Base-by-base conservation (phyloP, 2,797 vertebrate species). In the Sebastes kiyomatsui region DNA sequence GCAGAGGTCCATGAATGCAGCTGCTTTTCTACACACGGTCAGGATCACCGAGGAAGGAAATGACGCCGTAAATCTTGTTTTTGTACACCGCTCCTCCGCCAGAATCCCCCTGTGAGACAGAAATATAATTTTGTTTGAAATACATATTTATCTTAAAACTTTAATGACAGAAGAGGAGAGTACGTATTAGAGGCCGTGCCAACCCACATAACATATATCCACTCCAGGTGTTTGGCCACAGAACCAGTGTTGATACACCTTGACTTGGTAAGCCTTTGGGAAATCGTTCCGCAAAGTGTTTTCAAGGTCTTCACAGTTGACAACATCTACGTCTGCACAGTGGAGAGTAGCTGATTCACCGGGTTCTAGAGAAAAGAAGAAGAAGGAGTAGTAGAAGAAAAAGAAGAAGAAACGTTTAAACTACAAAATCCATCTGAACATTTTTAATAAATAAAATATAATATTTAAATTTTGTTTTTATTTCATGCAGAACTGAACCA, bases 81-180 rank as follows among this genome's bases (percentile, higher is more conserved):
- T 52, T 0, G 7, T 56, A 8, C 25, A 88, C 77, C 14, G 5
- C 75, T 66, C 80, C 83, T 75, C 80, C 77, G 3, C 75, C 86
- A 46, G 86, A 88, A 27, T 88, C 86, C 3, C 74, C 83, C 80
- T 79, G 67, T 2, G 7, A 69, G n/a, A 79, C 54, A 38, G 1
- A 73, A 4, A 64, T 4, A 73, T 6, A 6, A 35, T 28, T 52
- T 49, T 38, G 28, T 56, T 9, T 52, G 54, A 56, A 56, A 56
- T 23, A 56, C 6, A 1, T 3, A 14, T 60, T 9, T 49, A 3
- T 42, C n/a, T 67, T 52, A 3, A 54, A 52, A 54, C 2, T 18
- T 5, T 3, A 27, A 67, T 16, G 6, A 67, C 65, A 46, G 42
- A 46, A 52, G 32, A 20, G 5, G 14, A 20, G n/a, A 70, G 13